phyloP scores from a whole-genome alignment of 2,888 invertebrate genomes.

The Stenichneumon culpator region DNA sequence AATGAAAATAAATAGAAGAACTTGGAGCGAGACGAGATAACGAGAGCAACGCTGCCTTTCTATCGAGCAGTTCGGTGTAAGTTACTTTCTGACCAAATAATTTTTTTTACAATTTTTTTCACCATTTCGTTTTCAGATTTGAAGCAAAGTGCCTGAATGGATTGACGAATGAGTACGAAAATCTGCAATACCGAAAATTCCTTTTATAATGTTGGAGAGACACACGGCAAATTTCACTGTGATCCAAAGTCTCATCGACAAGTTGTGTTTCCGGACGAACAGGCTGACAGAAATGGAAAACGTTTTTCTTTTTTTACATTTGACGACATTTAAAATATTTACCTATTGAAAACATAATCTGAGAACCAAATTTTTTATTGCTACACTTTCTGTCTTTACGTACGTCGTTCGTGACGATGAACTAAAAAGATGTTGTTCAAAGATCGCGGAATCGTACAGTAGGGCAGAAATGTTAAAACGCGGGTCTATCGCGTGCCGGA shows the following conservation, averaged over 20 bases:
- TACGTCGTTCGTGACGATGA: background rate
- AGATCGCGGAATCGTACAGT: background rate
- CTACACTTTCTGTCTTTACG: background rate
- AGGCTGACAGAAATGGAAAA: background rate
- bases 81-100: too few relatives aligned
- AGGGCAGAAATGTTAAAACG: background rate
- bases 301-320: background rate
- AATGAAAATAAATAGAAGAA: background rate
- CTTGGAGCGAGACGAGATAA: background rate
- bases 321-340: background rate
- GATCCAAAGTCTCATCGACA: background rate
- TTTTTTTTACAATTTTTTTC: too few relatives aligned
- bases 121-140: background rate
- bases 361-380: background rate
- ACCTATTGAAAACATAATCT: background rate
- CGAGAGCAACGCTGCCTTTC: background rate
- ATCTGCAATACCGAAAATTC: background rate
- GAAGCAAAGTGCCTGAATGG: background rate
- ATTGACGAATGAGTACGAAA: background rate
- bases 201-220: background rate
- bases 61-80: too few relatives aligned
- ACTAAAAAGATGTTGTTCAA: background rate
- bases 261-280: background rate
- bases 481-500: conserved; percentile 16
- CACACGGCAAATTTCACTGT: too few relatives aligned